Evolutionary conservation across 2,888 invertebrate genomes (phyloP).

Genomic region (Leptinotarsa juncta): DNA sequence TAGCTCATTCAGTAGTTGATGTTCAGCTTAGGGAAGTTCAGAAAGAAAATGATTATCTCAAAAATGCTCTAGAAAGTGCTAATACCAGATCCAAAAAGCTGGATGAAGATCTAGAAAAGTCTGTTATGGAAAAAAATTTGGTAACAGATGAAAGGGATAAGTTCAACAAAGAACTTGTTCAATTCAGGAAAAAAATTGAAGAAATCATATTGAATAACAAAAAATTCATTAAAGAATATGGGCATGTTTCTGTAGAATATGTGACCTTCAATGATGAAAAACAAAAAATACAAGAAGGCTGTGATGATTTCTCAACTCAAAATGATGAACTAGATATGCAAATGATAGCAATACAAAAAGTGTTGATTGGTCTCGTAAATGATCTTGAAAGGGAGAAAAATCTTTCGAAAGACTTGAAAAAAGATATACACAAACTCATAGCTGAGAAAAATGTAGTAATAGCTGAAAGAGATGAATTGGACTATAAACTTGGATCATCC

Average conservation of each 20-base stretch:
- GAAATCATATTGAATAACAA: not conserved
- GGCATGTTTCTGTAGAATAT: not conserved
- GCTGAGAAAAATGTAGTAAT: slow-evolving; percentile 17
- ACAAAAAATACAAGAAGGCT: not conserved
- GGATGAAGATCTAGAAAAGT: not conserved
- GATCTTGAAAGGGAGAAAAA: slow-evolving; percentile 4
- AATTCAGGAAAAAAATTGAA: not conserved
- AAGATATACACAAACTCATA: slow-evolving; percentile 14
- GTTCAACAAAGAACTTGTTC: not conserved
- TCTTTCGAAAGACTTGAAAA: slow-evolving; percentile 10
- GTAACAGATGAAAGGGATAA: not conserved
- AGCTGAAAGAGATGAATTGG: slow-evolving; percentile 20
- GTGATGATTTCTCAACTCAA: not conserved
- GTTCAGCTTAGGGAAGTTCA: slow-evolving; percentile 62
- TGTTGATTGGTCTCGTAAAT: not conserved
- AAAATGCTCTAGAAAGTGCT: slow-evolving; percentile 36
- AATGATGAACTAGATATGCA: not conserved
- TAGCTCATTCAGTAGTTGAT: slow-evolving; percentile 64
- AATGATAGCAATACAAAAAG: not conserved
- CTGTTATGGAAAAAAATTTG: not conserved
- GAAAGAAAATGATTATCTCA: slow-evolving; percentile 55
- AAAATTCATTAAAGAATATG: not conserved
- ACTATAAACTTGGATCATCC: slow-evolving; percentile 19
- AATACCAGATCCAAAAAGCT: slow-evolving; percentile 14
- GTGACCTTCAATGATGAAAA: not conserved